phyloP scores from a whole-genome alignment of 2,888 invertebrate genomes.

The Eupeodes luniger region DNA sequence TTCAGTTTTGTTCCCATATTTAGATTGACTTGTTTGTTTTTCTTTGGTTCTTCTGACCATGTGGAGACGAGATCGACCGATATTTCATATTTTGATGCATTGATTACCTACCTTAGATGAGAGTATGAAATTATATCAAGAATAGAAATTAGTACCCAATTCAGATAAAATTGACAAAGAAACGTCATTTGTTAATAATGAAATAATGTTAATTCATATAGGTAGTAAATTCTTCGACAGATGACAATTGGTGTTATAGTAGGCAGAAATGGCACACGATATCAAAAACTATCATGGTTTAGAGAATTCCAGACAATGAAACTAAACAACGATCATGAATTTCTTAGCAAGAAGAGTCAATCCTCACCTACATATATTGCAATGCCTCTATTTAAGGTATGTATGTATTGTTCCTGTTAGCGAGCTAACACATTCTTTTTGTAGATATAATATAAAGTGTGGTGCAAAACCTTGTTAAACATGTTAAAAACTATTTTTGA shows the following conservation, averaged over 20 bases:
- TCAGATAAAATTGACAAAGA: too few species aligned
- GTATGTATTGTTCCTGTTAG: constrained; percentile 54
- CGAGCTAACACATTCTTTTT: constrained; percentile 27
- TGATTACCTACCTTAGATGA: constrained; percentile 57
- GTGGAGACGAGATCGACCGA: constrained; percentile 22
- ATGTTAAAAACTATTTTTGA: too few species aligned
- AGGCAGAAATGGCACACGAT: constrained; percentile 18
- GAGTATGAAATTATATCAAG: background rate
- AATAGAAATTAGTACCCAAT: background rate
- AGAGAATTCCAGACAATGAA: constrained; percentile 3
- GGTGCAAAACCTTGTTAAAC: too few species aligned
- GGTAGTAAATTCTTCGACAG: too few species aligned
- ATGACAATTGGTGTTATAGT: too few species aligned
- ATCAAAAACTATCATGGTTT: background rate
- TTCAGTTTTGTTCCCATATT: constrained; percentile 57
- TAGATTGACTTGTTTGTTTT: constrained; percentile 74
- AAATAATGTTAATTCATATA: too few species aligned
- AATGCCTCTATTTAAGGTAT: constrained; percentile 44
- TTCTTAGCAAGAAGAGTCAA: background rate
- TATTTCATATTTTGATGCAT: constrained; percentile 67
- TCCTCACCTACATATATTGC: background rate
- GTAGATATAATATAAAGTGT: too few species aligned
- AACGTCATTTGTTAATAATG: too few species aligned
- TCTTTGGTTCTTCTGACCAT: constrained; percentile 17
- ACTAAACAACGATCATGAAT: background rate